Conservation (phyloP, 2,113 vertebrate species). For the Corythaixoides concolor region DNA sequence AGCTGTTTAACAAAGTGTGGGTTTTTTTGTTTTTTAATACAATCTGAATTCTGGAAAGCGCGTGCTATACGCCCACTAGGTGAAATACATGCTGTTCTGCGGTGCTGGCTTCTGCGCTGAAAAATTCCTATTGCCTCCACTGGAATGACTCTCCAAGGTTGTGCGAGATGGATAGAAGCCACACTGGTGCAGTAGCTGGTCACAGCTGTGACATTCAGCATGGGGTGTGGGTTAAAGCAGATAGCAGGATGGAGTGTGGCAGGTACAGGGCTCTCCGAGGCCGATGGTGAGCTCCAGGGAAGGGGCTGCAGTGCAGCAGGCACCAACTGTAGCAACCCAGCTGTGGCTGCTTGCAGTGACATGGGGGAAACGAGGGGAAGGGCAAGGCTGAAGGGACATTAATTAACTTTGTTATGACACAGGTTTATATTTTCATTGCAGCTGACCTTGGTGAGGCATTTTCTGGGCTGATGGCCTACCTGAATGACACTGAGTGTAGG, state of each 20-base stretch:
- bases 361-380: accelerated
- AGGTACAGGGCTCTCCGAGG: not conserved
- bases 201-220: accelerated
- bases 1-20: not conserved
- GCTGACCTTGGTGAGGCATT: not conserved
- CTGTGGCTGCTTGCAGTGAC: not conserved
- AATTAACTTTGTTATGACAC: not conserved
- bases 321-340: not conserved
- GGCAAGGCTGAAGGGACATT: not conserved
- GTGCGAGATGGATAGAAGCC: not conserved
- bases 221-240: accelerated
- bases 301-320: not conserved
- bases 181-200: not conserved
- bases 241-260: not conserved
- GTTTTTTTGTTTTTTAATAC: not conserved
- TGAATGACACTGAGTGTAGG: not conserved
- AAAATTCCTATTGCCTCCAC: not conserved
- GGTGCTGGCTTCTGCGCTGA: not conserved
- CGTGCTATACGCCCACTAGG: accelerated
- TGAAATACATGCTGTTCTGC: not conserved
- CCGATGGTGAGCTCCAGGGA: not conserved
- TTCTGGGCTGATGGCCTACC: not conserved
- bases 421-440: not conserved
- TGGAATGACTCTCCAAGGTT: not conserved
- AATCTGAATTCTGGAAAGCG: not conserved